Evolutionary conservation across 2,797 vertebrate species (phyloP).

Genomic region (Scolopax rusticola): DNA sequence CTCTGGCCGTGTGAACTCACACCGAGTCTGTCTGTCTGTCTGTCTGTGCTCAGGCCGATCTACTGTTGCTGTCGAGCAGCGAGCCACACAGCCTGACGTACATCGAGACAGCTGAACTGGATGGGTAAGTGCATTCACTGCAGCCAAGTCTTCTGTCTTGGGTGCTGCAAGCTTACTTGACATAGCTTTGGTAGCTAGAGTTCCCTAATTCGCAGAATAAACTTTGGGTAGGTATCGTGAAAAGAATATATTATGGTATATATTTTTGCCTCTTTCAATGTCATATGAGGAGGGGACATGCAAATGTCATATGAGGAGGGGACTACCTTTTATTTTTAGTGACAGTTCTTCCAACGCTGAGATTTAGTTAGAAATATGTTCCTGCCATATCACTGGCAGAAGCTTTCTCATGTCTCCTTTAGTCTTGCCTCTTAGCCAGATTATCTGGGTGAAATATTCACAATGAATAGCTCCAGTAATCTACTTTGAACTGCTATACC

Average conservation of each 20-base stretch:
- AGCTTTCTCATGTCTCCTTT: neutral
- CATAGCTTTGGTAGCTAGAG: neutral
- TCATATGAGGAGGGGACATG: too few species aligned
- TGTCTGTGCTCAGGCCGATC: slow-evolving; percentile 86
- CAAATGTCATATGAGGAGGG: neutral
- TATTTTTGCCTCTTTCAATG: neutral
- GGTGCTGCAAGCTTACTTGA: neutral
- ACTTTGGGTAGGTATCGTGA: neutral
- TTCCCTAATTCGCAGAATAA: neutral
- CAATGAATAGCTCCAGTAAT: neutral
- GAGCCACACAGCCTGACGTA: slow-evolving; percentile 92
- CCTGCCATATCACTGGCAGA: neutral
- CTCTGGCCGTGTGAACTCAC: neutral
- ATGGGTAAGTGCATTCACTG: slow-evolving; percentile 83
- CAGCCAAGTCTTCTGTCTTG: neutral
- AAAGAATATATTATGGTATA: neutral
- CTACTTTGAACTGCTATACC: neutral
- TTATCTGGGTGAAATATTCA: neutral
- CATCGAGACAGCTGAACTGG: slow-evolving; percentile 93
- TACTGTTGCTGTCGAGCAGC: slow-evolving; percentile 92
- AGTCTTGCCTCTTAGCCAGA: neutral
- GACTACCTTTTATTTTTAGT: neutral
- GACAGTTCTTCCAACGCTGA: neutral
- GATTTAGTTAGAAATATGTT: neutral
- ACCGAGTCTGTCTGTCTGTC: neutral